Conservation (phyloP, 2,797 vertebrate species). For the Acanthornis magna region DNA sequence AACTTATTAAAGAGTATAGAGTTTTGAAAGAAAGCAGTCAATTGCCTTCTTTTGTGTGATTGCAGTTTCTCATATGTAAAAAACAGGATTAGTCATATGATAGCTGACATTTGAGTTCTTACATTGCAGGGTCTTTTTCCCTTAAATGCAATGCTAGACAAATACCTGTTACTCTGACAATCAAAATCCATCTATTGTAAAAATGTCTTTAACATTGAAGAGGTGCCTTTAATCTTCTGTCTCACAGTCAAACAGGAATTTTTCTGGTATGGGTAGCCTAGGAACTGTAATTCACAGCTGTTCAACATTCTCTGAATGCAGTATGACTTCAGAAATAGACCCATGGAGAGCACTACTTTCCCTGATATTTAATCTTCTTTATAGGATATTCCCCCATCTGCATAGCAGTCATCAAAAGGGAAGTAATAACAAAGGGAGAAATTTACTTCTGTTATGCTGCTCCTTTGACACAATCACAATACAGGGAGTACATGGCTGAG, state of each 20-base stretch:
- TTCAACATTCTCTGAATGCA: not conserved
- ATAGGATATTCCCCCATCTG: not conserved
- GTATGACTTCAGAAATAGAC: not conserved
- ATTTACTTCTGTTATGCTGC: not conserved
- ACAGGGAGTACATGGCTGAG: not conserved
- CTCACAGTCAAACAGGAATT: not conserved
- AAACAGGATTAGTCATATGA: not conserved
- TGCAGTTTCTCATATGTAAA: not conserved
- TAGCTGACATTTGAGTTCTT: not conserved
- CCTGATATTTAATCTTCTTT: not conserved
- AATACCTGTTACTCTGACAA: not conserved
- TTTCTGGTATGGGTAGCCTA: not conserved
- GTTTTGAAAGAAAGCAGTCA: not conserved
- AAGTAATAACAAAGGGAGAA: not conserved
- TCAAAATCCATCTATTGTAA: not conserved
- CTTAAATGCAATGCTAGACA: not conserved
- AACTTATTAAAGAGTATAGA: not conserved
- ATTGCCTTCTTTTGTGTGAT: not conserved
- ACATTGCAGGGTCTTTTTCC: not conserved
- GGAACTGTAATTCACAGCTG: not conserved
- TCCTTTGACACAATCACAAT: not conserved
- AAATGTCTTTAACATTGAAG: not conserved
- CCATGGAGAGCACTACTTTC: not conserved
- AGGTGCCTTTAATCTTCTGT: not conserved
- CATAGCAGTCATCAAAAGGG: not conserved